Evolutionary conservation across 2,113 vertebrate species (phyloP).

Genomic region (Saiga tatarica): DNA sequence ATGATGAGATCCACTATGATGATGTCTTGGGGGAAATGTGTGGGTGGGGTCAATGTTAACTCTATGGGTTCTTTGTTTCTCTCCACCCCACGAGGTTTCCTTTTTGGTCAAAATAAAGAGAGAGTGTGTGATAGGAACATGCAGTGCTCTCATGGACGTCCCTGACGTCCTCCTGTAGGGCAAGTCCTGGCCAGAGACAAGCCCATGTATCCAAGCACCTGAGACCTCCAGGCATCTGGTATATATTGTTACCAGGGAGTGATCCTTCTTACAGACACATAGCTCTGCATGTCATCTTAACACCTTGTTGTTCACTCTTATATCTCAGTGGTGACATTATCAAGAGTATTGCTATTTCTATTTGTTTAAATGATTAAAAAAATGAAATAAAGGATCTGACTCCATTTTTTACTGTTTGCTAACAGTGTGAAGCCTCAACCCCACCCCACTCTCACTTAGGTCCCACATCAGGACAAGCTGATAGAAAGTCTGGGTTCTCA

Average conservation of each 20-base stretch:
- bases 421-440: not conserved
- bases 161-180: not conserved
- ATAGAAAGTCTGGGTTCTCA: not conserved
- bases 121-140: not conserved
- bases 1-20: fast-evolving
- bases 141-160: no score
- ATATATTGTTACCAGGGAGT: no score
- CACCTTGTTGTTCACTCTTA: not conserved
- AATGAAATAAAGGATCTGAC: no score
- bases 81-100: fast-evolving
- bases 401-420: not conserved
- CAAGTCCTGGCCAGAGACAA: not conserved
- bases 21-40: fast-evolving
- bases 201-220: not conserved
- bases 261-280: not conserved
- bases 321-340: no score
- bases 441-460: fast-evolving
- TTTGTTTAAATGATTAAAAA: not conserved
- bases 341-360: not conserved
- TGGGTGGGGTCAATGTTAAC: not conserved
- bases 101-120: not conserved
- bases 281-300: no score
- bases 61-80: not conserved
- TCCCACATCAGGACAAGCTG: not conserved
- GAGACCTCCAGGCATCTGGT: fast-evolving